Base-by-base conservation (phyloP, 2,113 vertebrate species). In the Lophius piscatorius region DNA sequence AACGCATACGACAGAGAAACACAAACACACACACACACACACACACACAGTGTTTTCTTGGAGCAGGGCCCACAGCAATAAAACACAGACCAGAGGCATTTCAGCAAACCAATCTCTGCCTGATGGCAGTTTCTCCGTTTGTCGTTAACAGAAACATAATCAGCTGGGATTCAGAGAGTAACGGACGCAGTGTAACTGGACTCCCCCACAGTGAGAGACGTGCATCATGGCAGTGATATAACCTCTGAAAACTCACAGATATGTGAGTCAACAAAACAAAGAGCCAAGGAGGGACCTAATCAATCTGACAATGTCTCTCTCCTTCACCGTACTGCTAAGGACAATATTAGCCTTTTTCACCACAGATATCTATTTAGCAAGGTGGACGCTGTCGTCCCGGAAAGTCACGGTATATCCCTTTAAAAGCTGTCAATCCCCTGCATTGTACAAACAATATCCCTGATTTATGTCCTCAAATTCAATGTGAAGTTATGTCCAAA, bases 21-120 rank as follows among this genome's bases (percentile, higher is more conserved):
- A 26, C n/a, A 42, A 2, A 21, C 35, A 21, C 46, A 35, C 11
- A 26, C 21, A 52, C 28, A 38, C 28, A 34, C 9, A 31, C 31
- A 49, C 29, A 46, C 26, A 34, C 22, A 44, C 13, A 7, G 14
- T 62, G 39, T 45, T 68, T 38, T 59, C 64, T 73, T 63, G 74
- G 71, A 84, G 57, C 34, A 10, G 28, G 60, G 80, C 76, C 78
- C 70, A 74, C 23, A 54, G 76, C 58, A 70, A 79, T 81, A 71
- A 82, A 76, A 57, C 56, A 51, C 35, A 75, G 36, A 57, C 9
- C 52, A 36, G 36, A 70, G 58, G 50, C 47, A 58, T 66, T 78
- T 52, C 56, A 70, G 65, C 50, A 16, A 41, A 79, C 71, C 71
- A 73, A 67, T 77, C 73, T 45, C 41, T 42, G 76, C 63, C 68